Percentiles rank a stretch among this genome's conserved stretches.
Conservation (phyloP, 2,113 vertebrate species). For the Trinectes maculatus region DNA sequence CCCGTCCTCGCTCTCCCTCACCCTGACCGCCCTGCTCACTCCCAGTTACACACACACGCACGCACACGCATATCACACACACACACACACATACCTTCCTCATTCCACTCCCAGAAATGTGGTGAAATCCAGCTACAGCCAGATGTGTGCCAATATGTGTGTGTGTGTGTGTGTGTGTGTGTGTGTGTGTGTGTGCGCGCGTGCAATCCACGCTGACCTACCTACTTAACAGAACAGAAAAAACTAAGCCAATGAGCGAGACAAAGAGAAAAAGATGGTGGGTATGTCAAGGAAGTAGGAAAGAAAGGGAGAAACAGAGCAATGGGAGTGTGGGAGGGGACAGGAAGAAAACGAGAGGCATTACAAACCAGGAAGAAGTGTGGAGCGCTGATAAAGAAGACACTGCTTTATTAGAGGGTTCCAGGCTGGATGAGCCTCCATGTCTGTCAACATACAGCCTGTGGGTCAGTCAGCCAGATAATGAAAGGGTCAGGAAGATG, state of each 20-base stretch:
- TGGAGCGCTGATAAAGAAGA: slow-evolving; percentile 20
- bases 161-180: neutral
- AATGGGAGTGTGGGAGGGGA: slow-evolving; percentile 26
- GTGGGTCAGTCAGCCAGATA: slow-evolving; percentile 34
- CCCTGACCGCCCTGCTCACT: slow-evolving; percentile 38
- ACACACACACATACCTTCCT: slow-evolving; percentile 24
- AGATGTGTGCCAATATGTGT: slow-evolving; percentile 46
- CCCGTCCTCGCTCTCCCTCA: slow-evolving; percentile 61
- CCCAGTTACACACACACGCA: slow-evolving; percentile 34
- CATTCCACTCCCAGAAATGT: slow-evolving; percentile 40
- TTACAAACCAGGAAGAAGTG: slow-evolving; percentile 23
- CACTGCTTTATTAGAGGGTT: slow-evolving; percentile 16
- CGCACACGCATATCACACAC: too few relatives aligned
- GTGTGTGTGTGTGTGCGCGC: neutral
- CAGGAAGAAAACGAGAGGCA: slow-evolving; percentile 32
- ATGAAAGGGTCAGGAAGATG: slow-evolving; percentile 17
- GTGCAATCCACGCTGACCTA: slow-evolving; percentile 11
- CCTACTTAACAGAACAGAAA: slow-evolving; percentile 43
- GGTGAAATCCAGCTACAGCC: slow-evolving; percentile 56
- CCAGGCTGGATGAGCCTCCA: slow-evolving; percentile 12
- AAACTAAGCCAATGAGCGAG: slow-evolving; percentile 25
- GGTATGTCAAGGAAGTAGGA: slow-evolving; percentile 10
- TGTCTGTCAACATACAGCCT: slow-evolving; percentile 12
- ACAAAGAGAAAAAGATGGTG: slow-evolving; percentile 12
- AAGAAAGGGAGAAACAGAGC: slow-evolving; percentile 7